Conservation (phyloP, 53 echinoderm and acorn worm species). For the Zoroaster sp. region DNA sequence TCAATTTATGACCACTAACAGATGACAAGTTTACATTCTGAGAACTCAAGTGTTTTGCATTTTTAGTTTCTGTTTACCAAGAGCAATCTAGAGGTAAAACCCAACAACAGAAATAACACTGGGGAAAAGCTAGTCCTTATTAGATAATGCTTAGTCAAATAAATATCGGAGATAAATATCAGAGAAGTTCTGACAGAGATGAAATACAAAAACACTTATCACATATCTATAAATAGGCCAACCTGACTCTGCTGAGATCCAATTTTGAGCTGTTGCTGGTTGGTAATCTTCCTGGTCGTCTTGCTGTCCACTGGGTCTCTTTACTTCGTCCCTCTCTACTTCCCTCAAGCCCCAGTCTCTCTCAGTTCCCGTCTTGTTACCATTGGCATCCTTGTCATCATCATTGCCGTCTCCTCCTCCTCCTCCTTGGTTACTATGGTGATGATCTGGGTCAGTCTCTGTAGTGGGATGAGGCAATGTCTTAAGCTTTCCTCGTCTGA, state of each 20-base stretch:
- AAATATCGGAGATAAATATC: not conserved
- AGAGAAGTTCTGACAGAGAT: not conserved
- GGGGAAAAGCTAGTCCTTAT: too few relatives aligned
- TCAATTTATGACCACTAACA: too few relatives aligned
- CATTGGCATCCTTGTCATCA: conserved; percentile 52
- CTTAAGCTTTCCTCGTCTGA: conserved; percentile 49
- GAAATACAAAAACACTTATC: not conserved
- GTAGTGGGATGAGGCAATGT: not conserved
- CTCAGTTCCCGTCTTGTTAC: conserved; percentile 8
- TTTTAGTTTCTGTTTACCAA: too few relatives aligned
- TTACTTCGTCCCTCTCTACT: not conserved
- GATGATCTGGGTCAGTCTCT: conserved; percentile 41
- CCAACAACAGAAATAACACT: too few relatives aligned
- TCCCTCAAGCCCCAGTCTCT: not conserved
- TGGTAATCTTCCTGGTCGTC: not conserved
- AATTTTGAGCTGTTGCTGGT: not conserved
- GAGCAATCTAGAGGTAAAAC: too few relatives aligned
- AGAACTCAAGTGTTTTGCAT: too few relatives aligned
- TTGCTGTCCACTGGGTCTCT: not conserved
- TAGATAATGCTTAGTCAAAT: not conserved
- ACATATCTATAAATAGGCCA: not conserved
- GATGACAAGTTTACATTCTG: too few relatives aligned
- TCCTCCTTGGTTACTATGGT: conserved; percentile 58
- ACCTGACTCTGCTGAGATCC: conserved; percentile 17
- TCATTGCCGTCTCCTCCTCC: conserved; percentile 8